Conservation (phyloP, 1,140 invertebrate species). For the Antheraea pernyi region DNA sequence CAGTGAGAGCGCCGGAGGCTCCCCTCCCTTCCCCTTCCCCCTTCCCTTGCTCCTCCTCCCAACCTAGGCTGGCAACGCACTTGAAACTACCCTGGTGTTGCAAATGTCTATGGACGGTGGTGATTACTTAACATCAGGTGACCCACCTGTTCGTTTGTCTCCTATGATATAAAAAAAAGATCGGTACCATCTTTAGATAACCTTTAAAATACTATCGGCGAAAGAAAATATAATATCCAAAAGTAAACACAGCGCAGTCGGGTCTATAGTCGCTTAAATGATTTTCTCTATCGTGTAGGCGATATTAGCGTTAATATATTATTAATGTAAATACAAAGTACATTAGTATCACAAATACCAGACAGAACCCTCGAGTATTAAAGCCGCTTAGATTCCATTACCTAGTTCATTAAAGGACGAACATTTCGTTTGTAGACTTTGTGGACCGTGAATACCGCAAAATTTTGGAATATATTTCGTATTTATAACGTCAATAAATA, state of each 20-base stretch:
- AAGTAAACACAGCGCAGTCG: no score
- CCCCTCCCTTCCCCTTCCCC: no score
- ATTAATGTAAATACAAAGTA: background rate
- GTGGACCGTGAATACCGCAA: background rate
- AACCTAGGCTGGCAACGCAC: no score
- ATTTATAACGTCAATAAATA: background rate
- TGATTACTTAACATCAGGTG: no score
- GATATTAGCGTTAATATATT: background rate
- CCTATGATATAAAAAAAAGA: no score
- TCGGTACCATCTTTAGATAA: background rate
- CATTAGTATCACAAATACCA: slow-evolving; percentile 2
- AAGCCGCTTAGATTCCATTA: slow-evolving; percentile 2
- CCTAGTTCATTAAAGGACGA: background rate
- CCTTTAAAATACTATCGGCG: background rate
- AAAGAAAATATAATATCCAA: no score
- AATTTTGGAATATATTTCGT: background rate
- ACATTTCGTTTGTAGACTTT: background rate
- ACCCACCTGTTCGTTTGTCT: no score
- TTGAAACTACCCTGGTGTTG: no score
- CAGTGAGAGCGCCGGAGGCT: no score
- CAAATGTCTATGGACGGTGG: no score
- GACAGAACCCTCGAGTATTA: background rate
- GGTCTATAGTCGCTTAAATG: background rate
- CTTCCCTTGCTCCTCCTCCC: no score
- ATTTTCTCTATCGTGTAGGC: background rate